phyloP scores from a whole-genome alignment of 2,888 invertebrate genomes.

The Scelioninae gen. 1 region DNA sequence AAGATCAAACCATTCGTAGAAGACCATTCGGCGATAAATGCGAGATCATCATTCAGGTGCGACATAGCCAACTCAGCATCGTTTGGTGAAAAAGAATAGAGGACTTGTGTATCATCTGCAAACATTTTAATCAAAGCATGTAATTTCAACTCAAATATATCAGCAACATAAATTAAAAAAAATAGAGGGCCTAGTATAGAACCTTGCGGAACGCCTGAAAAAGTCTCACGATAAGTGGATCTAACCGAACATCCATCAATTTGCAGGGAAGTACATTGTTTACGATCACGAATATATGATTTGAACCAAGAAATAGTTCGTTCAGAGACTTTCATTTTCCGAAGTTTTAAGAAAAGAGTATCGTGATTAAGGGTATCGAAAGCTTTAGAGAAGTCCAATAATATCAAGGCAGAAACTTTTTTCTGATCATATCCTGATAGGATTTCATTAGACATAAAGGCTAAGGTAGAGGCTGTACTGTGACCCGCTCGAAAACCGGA shows the following conservation, averaged over 20 bases:
- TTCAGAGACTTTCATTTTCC: not conserved
- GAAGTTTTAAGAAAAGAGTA: slow-evolving; percentile 1
- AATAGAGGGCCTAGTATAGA: not conserved
- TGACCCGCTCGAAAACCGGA: slow-evolving; percentile 1
- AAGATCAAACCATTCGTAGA: not conserved
- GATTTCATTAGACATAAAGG: not conserved
- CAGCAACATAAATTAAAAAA: not conserved
- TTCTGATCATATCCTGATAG: not conserved
- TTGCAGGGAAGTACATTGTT: not conserved
- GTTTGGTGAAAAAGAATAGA: not conserved
- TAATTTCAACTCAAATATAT: not conserved
- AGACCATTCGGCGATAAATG: not conserved
- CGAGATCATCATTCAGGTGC: slow-evolving; percentile 3
- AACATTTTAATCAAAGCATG: not conserved
- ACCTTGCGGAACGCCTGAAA: not conserved
- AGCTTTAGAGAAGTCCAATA: slow-evolving; percentile 33
- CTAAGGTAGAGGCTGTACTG: slow-evolving; percentile 3
- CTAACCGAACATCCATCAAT: too few relatives aligned
- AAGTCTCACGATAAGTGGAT: too few relatives aligned
- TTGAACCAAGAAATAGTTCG: not conserved
- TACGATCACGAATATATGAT: not conserved
- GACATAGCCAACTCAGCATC: not conserved
- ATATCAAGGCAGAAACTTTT: not conserved
- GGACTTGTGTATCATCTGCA: slow-evolving; percentile 19
- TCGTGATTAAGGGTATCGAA: slow-evolving; percentile 13